Percentiles rank a stretch among this genome's conserved stretches.
Evolutionary conservation across 2,888 invertebrate species (phyloP).

Genomic region (Drosophila picticornis): DNA sequence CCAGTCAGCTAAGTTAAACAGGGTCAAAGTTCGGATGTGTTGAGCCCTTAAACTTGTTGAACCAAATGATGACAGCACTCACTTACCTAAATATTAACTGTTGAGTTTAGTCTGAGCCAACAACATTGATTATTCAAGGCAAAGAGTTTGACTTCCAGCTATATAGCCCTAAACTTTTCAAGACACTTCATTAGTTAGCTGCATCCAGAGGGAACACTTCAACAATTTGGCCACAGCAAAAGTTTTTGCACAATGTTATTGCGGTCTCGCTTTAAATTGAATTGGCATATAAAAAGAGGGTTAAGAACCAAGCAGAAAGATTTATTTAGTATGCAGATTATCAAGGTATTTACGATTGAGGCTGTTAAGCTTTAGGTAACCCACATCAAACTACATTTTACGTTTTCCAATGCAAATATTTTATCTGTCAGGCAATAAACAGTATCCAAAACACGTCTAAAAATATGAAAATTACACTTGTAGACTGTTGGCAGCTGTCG

Average conservation of each 20-base stretch:
- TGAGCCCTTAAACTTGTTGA: constrained; percentile 6
- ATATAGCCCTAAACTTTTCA: constrained; percentile 52
- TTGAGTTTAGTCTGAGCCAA: constrained; percentile 13
- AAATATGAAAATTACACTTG: constrained; percentile 4
- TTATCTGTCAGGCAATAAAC: constrained; percentile 5
- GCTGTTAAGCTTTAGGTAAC: background rate
- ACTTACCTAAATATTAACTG: constrained; percentile 10
- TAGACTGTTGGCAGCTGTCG: constrained; percentile 37
- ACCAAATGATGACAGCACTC: constrained; percentile 9
- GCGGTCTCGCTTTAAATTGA: constrained; percentile 7
- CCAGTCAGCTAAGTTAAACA: background rate
- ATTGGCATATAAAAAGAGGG: background rate
- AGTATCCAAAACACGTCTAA: background rate
- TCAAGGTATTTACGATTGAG: constrained; percentile 7
- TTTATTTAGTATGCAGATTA: background rate
- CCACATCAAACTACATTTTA: constrained; percentile 29
- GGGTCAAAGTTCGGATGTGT: background rate
- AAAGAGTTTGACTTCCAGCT: constrained; percentile 32
- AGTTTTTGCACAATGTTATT: background rate
- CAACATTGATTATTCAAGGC: constrained; percentile 19
- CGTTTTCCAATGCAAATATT: constrained; percentile 3
- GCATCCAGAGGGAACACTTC: background rate
- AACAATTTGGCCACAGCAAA: constrained; percentile 3
- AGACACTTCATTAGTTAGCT: constrained; percentile 51
- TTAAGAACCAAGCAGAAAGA: background rate